phyloP scores from a whole-genome alignment of 2,888 invertebrate species.

The Volucella zonaria region DNA sequence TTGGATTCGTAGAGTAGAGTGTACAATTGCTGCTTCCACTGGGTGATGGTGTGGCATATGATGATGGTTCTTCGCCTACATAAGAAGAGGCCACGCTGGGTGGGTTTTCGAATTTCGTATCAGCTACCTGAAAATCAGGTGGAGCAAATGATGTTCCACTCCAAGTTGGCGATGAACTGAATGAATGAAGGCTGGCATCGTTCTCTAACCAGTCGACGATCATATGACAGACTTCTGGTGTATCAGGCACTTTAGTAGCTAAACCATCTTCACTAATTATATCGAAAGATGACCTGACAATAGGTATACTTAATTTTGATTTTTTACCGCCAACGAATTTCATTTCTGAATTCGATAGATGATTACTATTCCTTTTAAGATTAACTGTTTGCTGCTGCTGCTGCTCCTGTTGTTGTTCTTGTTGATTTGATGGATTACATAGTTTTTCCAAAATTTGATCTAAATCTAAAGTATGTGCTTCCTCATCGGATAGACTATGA shows the following conservation, averaged over 20 bases:
- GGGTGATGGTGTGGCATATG: conserved; percentile 60
- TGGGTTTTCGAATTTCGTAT: conserved; percentile 57
- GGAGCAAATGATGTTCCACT: conserved; percentile 24
- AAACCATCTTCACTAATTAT: not conserved
- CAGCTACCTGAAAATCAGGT: not conserved
- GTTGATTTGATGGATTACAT: not conserved
- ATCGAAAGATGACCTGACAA: not conserved
- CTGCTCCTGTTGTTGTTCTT: conserved; percentile 7
- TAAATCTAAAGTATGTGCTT: conserved; percentile 8
- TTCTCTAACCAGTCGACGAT: conserved; percentile 42
- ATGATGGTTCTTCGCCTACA: conserved; percentile 47
- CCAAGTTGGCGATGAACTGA: conserved; percentile 39
- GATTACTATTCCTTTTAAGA: conserved; percentile 47
- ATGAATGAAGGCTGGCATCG: conserved; percentile 23
- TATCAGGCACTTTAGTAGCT: conserved; percentile 44
- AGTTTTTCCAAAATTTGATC: conserved; percentile 39
- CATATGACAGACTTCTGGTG: conserved; percentile 62
- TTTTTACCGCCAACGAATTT: conserved; percentile 45
- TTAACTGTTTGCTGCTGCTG: conserved; percentile 6
- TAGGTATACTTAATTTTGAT: conserved; percentile 33
- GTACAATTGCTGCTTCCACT: conserved; percentile 57
- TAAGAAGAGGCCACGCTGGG: conserved; percentile 58
- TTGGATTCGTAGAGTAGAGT: conserved; percentile 59
- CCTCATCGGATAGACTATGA: conserved; percentile 28
- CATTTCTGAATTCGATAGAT: conserved; percentile 25